These are phyloP conservation scores for Phenacoccus solenopsis DNA, from an alignment of 1,140 invertebrate genomes.

Conservation along the genomic window DNA sequence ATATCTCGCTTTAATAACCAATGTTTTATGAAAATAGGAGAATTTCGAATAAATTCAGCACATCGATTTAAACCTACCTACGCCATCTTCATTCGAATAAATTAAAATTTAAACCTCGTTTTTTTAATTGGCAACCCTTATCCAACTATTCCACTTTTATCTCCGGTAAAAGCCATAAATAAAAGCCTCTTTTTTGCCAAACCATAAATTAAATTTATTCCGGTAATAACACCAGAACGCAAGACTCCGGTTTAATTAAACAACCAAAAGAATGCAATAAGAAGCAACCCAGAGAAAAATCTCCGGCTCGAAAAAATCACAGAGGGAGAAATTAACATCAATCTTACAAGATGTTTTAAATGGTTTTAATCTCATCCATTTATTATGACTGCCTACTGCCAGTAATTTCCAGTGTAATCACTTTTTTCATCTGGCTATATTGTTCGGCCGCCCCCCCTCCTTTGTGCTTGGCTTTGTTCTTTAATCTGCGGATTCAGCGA, in stretches of 20 bases:
- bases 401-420: slow-evolving; percentile 15
- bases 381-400: slow-evolving; percentile 12
- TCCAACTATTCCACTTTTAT: too few species aligned
- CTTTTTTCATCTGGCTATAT: slow-evolving; percentile 10
- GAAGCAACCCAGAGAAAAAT: neutral
- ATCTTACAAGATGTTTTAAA: slow-evolving; percentile 18
- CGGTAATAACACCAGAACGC: neutral
- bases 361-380: slow-evolving; percentile 17
- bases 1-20: too few species aligned
- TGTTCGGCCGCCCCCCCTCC: neutral
- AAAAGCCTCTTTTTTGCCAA: neutral
- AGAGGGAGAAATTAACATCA: slow-evolving; percentile 15
- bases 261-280: slow-evolving; percentile 15
- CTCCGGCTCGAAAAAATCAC: neutral
- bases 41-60: too few species aligned
- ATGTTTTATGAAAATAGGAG: too few species aligned
- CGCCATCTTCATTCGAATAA: too few species aligned
- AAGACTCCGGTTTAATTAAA: slow-evolving; percentile 12
- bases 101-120: too few species aligned
- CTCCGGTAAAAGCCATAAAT: neutral
- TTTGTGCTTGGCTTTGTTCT: slow-evolving; percentile 8
- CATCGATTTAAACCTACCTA: too few species aligned
- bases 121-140: too few species aligned
- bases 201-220: neutral
- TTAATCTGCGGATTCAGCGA: slow-evolving; percentile 10